Conservation (phyloP, 2,113 vertebrate genomes). For the Chlorodrepanis virens region DNA sequence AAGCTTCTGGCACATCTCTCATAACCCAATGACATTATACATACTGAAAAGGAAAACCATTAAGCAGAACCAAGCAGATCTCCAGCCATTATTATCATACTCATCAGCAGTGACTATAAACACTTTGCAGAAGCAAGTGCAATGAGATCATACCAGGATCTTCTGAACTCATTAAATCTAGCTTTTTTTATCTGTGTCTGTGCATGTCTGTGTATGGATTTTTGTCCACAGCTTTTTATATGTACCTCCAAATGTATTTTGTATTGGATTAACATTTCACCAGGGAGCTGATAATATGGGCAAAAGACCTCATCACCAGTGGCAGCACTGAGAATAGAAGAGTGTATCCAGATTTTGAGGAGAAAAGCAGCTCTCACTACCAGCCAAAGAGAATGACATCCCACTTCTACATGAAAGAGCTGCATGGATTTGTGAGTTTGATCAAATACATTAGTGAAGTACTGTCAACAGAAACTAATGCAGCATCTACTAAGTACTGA, state of each 20-base stretch:
- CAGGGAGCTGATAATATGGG: not conserved
- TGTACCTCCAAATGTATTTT: not conserved
- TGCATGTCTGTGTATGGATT: not conserved
- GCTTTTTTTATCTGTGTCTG: not conserved
- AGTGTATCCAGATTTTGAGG: not conserved
- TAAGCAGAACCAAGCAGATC: not conserved
- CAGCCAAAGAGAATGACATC: not conserved
- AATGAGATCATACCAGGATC: not conserved
- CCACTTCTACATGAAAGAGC: not conserved
- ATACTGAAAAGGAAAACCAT: not conserved
- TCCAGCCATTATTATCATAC: not conserved
- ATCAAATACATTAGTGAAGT: not conserved
- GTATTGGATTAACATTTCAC: not conserved
- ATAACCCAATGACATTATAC: not conserved
- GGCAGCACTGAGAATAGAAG: not conserved
- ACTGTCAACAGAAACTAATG: not conserved
- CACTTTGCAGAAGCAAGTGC: not conserved
- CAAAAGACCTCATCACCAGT: fast-evolving
- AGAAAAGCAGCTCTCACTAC: not conserved
- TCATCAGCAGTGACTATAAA: not conserved
- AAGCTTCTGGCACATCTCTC: not conserved
- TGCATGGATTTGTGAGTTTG: not conserved
- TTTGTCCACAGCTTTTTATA: not conserved
- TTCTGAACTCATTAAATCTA: not conserved
- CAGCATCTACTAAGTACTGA: not conserved